A percentile compares a stretch with the other conserved stretches of the same genome.
These are phyloP conservation scores for Aplodontia rufa DNA, from an alignment of 2,113 vertebrate genomes.

Conservation along the genomic window DNA sequence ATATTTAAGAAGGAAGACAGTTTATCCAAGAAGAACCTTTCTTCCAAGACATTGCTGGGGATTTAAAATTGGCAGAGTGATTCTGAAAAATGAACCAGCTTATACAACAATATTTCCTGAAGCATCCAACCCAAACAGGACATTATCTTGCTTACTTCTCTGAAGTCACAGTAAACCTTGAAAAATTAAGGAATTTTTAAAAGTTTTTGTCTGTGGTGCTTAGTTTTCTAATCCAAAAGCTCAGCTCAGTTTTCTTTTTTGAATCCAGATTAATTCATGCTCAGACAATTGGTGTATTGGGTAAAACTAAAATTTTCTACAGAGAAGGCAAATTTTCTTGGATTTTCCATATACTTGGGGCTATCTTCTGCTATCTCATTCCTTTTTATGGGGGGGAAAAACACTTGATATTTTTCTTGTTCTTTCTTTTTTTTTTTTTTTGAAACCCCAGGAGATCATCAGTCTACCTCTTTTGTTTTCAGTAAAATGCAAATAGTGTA, in stretches of 20 bases:
- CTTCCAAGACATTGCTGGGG: neutral
- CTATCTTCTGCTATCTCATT: neutral
- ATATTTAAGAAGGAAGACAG: constrained; percentile 40
- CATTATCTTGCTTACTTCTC: neutral
- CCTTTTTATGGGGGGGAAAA: neutral
- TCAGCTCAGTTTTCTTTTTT: constrained; percentile 28
- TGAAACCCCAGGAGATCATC: constrained; percentile 17
- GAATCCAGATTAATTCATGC: constrained; percentile 9
- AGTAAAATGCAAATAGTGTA: constrained; percentile 73
- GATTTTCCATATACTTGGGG: neutral
- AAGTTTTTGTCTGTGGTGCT: neutral
- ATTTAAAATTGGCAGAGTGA: constrained; percentile 44
- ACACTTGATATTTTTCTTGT: neutral
- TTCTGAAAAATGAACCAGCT: neutral
- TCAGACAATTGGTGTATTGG: neutral
- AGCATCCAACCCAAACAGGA: neutral
- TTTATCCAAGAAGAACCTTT: constrained; percentile 7
- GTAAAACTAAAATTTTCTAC: constrained; percentile 26
- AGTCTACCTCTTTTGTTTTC: constrained; percentile 61
- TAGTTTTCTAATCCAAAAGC: constrained; percentile 49
- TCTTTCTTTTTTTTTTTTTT: constrained; percentile 35
- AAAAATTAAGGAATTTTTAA: neutral
- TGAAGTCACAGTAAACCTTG: constrained; percentile 16
- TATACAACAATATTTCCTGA: neutral
- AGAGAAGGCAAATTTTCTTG: neutral